phyloP scores from a whole-genome alignment of 2,113 vertebrate species.

The Gavialis gangeticus region DNA sequence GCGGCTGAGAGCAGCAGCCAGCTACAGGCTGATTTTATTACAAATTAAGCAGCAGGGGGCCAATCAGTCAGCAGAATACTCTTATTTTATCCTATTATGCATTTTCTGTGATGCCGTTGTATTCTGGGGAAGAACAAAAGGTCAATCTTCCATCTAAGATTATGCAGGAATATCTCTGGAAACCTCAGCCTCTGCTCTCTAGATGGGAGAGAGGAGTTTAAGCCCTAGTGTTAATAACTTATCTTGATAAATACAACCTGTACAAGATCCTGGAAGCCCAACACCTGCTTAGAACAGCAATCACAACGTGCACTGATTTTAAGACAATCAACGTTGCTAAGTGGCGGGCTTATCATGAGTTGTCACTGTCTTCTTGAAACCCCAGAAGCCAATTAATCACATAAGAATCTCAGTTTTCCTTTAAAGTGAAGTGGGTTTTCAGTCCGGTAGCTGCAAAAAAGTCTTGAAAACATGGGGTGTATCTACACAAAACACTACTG shows the following conservation, averaged over 20 bases:
- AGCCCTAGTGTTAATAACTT: neutral
- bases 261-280: neutral
- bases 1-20: constrained; percentile 1
- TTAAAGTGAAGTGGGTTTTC: fast-evolving
- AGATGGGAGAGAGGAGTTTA: neutral
- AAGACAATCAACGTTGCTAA: too few species aligned
- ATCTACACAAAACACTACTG: too few species aligned
- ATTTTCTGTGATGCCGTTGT: constrained; percentile 39
- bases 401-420: fast-evolving
- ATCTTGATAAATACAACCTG: neutral
- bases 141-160: constrained; percentile 44
- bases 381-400: neutral
- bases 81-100: constrained; percentile 50
- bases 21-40: neutral
- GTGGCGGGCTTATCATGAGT: too few species aligned
- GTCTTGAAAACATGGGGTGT: neutral
- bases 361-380: fast-evolving
- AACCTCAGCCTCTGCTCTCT: neutral
- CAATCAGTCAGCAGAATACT: neutral
- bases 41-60: constrained; percentile 5
- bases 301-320: neutral
- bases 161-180: neutral
- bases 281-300: neutral
- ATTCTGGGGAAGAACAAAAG: constrained; percentile 44
- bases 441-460: fast-evolving